phyloP scores from a whole-genome alignment of 2,797 vertebrate species.

The Emys orbicularis region DNA sequence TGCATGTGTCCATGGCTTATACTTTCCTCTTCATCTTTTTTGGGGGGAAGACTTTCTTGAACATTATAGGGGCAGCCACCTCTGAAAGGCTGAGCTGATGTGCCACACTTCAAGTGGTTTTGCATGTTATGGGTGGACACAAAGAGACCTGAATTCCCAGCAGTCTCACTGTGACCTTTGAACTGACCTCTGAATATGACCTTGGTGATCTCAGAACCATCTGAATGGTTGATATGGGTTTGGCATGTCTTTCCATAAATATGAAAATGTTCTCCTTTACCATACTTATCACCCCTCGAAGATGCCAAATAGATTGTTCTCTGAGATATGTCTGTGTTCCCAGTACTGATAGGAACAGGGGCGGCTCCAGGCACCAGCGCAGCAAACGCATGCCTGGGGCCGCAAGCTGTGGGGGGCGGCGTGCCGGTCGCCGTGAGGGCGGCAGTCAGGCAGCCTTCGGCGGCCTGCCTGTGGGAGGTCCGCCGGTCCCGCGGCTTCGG shows the following conservation, averaged over 20 bases:
- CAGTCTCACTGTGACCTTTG: neutral
- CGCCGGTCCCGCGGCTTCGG: too few species aligned
- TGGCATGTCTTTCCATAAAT: neutral
- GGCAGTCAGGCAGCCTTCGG: too few species aligned
- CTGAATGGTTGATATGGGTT: neutral
- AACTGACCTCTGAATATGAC: neutral
- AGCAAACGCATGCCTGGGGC: too few species aligned
- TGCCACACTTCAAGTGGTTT: neutral
- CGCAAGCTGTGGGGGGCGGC: too few species aligned
- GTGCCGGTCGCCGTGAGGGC: too few species aligned
- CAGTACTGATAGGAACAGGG: neutral
- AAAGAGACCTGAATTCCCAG: neutral
- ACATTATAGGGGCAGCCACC: neutral
- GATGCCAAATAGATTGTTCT: slow-evolving; percentile 24
- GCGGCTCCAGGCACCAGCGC: too few species aligned
- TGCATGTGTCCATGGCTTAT: neutral
- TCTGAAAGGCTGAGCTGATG: neutral
- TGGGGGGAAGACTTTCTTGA: neutral
- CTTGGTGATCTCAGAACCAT: neutral
- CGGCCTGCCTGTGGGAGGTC: too few species aligned
- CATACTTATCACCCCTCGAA: slow-evolving; percentile 1
- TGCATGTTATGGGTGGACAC: neutral
- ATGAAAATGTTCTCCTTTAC: slow-evolving; percentile 14
- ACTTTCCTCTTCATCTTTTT: neutral
- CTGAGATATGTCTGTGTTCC: neutral